Evolutionary conservation across 2,113 vertebrate genomes (phyloP).

Genomic region (Podocnemis expansa): DNA sequence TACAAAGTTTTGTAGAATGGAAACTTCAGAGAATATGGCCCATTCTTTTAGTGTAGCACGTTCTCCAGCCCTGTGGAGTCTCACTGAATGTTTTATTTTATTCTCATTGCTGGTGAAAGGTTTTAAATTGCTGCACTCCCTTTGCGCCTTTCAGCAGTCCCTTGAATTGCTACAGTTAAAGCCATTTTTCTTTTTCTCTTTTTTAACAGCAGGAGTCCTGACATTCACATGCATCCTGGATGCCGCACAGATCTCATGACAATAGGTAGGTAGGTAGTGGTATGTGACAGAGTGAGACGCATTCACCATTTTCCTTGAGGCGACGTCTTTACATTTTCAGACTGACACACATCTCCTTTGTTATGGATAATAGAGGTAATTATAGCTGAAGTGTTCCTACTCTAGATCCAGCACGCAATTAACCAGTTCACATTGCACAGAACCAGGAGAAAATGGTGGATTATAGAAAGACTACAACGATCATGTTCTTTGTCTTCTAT

Average conservation of each 20-base stretch:
- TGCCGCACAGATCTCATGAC: background rate
- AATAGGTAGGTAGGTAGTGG: background rate
- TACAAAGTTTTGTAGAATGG: background rate
- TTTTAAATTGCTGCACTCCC: background rate
- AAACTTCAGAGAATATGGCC: background rate
- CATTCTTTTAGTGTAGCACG: background rate
- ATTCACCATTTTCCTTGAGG: constrained; percentile 70
- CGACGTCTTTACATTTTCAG: constrained; percentile 76
- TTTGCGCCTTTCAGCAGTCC: background rate
- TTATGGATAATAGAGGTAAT: constrained; percentile 83
- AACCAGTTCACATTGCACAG: constrained; percentile 59
- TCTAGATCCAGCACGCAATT: constrained; percentile 67
- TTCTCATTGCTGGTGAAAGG: background rate
- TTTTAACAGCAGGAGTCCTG: background rate
- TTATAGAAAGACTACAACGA: constrained; percentile 58
- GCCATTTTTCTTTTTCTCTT: background rate
- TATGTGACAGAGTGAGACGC: background rate
- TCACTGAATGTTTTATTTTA: background rate
- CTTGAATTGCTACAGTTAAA: background rate
- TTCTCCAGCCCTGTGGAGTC: background rate
- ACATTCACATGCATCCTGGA: background rate
- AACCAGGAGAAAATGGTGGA: constrained; percentile 66
- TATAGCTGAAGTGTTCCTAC: constrained; percentile 78
- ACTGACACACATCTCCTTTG: constrained; percentile 78
- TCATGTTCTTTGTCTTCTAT: constrained; percentile 3